Evolutionary conservation across 2,888 invertebrate genomes (phyloP).

Genomic region (Dolomedes plantarius): DNA sequence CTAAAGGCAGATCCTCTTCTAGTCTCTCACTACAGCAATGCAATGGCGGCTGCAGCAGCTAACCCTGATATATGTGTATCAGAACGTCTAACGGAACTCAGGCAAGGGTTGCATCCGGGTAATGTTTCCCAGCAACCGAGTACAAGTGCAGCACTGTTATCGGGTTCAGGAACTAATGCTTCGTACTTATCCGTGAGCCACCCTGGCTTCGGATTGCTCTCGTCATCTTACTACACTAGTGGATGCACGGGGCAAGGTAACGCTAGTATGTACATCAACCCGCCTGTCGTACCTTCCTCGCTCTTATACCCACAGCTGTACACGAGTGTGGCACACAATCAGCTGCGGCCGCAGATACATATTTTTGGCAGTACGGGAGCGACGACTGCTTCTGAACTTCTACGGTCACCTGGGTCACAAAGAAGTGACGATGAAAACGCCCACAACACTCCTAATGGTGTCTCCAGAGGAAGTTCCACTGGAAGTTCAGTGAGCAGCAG

Average conservation of each 20-base stretch:
- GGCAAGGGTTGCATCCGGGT: slow-evolving; percentile 60
- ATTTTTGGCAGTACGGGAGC: slow-evolving; percentile 70
- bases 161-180: slow-evolving; percentile 39
- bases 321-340: slow-evolving; percentile 74
- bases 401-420: slow-evolving; percentile 58
- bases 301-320: slow-evolving; percentile 77
- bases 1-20: slow-evolving; percentile 69
- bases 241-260: slow-evolving; percentile 73
- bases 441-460: slow-evolving; percentile 30
- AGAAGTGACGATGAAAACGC: slow-evolving; percentile 42
- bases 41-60: slow-evolving; percentile 62
- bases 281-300: slow-evolving; percentile 75
- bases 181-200: slow-evolving; percentile 68
- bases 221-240: slow-evolving; percentile 71
- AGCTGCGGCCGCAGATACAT: slow-evolving; percentile 74
- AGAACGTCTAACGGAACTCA: slow-evolving; percentile 70
- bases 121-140: slow-evolving; percentile 64
- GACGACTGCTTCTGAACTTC: slow-evolving; percentile 47
- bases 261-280: slow-evolving; percentile 74
- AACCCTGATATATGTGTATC: slow-evolving; percentile 65
- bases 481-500: slow-evolving; percentile 42
- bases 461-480: slow-evolving; percentile 51
- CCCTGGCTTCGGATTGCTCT: slow-evolving; percentile 70
- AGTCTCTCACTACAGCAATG: slow-evolving; percentile 49
- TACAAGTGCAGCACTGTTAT: slow-evolving; percentile 69